Base-by-base conservation (phyloP, 2,888 invertebrate species). In the Apotomis betuletana region DNA sequence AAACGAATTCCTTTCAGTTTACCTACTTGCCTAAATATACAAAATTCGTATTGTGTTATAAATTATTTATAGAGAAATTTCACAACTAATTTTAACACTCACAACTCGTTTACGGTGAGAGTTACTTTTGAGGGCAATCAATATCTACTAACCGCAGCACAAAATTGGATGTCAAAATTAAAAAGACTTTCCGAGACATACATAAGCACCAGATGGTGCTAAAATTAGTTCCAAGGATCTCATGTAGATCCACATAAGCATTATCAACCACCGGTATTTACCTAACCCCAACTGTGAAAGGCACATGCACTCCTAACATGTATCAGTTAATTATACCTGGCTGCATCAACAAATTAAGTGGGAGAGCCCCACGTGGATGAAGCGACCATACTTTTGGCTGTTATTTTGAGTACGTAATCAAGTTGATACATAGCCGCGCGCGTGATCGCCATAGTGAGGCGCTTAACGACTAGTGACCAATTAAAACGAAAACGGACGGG, bases 381-480 rank as follows among this genome's bases (percentile, higher is more conserved):
- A 46, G n/a, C 36, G 9, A n/a, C n/a, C n/a, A 55, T 55, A 57
- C 36, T 27, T 65, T 46, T 57, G 36, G n/a, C 44, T 54, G n/a
- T 65, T 65, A 57, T 57, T 61, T 67, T 62, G 67, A 68, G 67
- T 68, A 60, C 65, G 57, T 65, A 65, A 65, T 65, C 55, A 87
- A 87, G 82, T 82, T 85, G 86, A 85, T 85, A 85, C 84, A 84
- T 81, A 82, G 80, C 75, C 60, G 77, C 77, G 83, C 82, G 85
- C 86, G 85, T 85, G 87, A 81, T 76, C 75, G 74, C 69, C 78
- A 77, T 80, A 79, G 67, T 67, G 71, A 77, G 76, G 76, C 78
- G 79, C 77, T 81, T 85, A 84, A 88, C 85, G 85, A 87, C 85
- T 82, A 82, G 81, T 80, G 81, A 79, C 84, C 87, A 89, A 89